Conservation (phyloP, 2,113 vertebrate genomes). For the Oreochromis tanganicae region DNA sequence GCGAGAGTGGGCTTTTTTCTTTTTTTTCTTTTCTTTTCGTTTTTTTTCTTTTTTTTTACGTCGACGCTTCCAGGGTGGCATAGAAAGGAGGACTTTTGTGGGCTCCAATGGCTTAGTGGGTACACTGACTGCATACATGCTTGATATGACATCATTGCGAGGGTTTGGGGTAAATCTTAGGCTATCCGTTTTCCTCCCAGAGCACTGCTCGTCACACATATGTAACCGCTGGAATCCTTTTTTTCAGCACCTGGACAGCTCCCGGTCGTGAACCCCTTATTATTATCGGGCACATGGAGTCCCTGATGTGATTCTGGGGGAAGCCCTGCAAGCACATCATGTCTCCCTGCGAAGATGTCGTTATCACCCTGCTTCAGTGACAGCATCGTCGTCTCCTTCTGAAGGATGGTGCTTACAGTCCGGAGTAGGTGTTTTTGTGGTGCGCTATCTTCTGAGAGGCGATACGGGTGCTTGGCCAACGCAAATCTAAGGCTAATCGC, state of each 20-base stretch:
- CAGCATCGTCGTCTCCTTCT: slow-evolving; percentile 36
- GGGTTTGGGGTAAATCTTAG: neutral
- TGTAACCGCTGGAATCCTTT: slow-evolving; percentile 27
- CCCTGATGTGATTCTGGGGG: slow-evolving; percentile 64
- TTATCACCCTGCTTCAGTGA: slow-evolving; percentile 38
- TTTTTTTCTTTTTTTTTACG: slow-evolving; percentile 43
- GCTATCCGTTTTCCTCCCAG: neutral
- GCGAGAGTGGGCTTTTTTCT: slow-evolving; percentile 3
- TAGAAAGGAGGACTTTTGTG: slow-evolving; percentile 14
- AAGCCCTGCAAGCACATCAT: slow-evolving; percentile 53
- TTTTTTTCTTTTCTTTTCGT: neutral
- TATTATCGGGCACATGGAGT: slow-evolving; percentile 61
- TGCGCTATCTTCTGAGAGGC: slow-evolving; percentile 53
- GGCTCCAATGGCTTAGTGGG: neutral
- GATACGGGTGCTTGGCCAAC: slow-evolving; percentile 60
- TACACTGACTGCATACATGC: neutral
- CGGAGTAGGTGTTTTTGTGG: slow-evolving; percentile 51
- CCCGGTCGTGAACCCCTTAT: slow-evolving; percentile 25
- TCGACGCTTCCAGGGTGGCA: slow-evolving; percentile 46
- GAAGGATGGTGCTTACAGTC: slow-evolving; percentile 71
- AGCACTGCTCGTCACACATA: slow-evolving; percentile 11
- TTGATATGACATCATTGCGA: neutral
- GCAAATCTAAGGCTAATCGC: slow-evolving; percentile 57
- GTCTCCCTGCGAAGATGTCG: slow-evolving; percentile 44
- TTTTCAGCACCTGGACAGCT: slow-evolving; percentile 74